These are phyloP conservation scores for Watsonalla cultraria DNA, from an alignment of 2,888 invertebrate species.

Conservation along the genomic window DNA sequence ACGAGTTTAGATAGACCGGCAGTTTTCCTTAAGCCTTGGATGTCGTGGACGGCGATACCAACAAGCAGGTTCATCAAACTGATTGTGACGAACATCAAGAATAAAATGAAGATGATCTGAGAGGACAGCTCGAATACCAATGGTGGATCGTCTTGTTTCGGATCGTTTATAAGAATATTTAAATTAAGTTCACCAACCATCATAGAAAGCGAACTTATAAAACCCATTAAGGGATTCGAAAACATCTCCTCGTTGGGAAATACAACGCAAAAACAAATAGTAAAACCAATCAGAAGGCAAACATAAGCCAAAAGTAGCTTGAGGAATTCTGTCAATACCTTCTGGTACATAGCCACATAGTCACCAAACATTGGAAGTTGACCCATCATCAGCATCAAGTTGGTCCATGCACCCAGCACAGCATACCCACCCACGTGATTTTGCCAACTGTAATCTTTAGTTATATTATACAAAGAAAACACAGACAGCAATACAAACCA, in stretches of 20 bases:
- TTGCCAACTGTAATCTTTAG: slow-evolving; percentile 89
- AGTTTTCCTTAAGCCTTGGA: slow-evolving; percentile 90
- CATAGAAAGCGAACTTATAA: slow-evolving; percentile 91
- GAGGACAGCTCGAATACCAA: slow-evolving; percentile 87
- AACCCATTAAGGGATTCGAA: slow-evolving; percentile 89
- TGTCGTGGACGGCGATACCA: slow-evolving; percentile 92
- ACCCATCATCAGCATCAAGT: slow-evolving; percentile 93
- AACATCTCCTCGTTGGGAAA: slow-evolving; percentile 90
- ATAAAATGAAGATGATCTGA: slow-evolving; percentile 88
- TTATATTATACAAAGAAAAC: slow-evolving; percentile 88
- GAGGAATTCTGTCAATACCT: slow-evolving; percentile 90
- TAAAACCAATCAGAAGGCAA: slow-evolving; percentile 90
- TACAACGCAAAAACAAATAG: slow-evolving; percentile 92
- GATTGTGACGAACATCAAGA: slow-evolving; percentile 90
- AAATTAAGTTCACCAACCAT: slow-evolving; percentile 92
- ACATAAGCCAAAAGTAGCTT: slow-evolving; percentile 90
- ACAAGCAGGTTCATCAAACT: slow-evolving; percentile 91
- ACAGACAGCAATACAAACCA: slow-evolving; percentile 92
- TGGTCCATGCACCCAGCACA: slow-evolving; percentile 91
- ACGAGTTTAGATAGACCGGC: slow-evolving; percentile 90
- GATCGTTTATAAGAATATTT: slow-evolving; percentile 85
- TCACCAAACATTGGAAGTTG: slow-evolving; percentile 93
- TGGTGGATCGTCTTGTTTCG: slow-evolving; percentile 83
- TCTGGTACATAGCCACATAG: slow-evolving; percentile 94
- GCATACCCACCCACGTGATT: slow-evolving; percentile 93